Evolutionary conservation across 2,113 vertebrate species (phyloP), one percentile per base, ranked within the genome.

Genomic region (Ictidomys tridecemlineatus): DNA sequence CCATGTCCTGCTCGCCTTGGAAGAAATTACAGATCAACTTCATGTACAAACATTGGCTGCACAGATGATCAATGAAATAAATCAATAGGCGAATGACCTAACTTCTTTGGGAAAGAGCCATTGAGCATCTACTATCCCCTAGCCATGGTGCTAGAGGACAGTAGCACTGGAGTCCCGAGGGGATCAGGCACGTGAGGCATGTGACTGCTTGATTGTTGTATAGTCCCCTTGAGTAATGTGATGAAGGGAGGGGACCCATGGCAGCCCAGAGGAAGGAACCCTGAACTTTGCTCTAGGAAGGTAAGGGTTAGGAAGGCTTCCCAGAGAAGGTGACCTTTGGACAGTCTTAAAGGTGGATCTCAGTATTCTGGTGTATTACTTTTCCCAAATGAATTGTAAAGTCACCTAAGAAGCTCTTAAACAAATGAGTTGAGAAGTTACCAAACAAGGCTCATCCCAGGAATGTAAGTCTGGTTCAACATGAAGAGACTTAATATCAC

Each of bases 341-440:
- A 13, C 42, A 24, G 16, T 70, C 92, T 80, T 87, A 12, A 28
- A 96, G 79, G 51, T 76, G 67, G n/a, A 26, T 58, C 34, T 76
- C 65, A 53, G 0, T 51, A 58, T 90, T 73, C 32, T 80, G 85
- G 30, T 39, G 67, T 74, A 11, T 45, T 74, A n/a, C 4, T 67
- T 86, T 95, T 89, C 84, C 76, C 72, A 82, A 20, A 32, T 95
- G 17, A 84, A 80, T 80, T 89, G 88, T 45, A 63, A 82, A 91
- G 56, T 51, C 79, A 86, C 24, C 61, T 56, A 78, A 39, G 16
- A 61, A 77, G 63, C 65, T 91, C 18, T 79, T 94, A 51, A 72
- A 72, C 45, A 58, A n/a, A 45, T 39, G 14, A 76, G 14, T 94
- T 86, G 45, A 85, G 80, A 92, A 92, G 65, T 87, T 32, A 94